phyloP scores from a whole-genome alignment of 2,888 invertebrate genomes.

The Lycophotia porphyrea region DNA sequence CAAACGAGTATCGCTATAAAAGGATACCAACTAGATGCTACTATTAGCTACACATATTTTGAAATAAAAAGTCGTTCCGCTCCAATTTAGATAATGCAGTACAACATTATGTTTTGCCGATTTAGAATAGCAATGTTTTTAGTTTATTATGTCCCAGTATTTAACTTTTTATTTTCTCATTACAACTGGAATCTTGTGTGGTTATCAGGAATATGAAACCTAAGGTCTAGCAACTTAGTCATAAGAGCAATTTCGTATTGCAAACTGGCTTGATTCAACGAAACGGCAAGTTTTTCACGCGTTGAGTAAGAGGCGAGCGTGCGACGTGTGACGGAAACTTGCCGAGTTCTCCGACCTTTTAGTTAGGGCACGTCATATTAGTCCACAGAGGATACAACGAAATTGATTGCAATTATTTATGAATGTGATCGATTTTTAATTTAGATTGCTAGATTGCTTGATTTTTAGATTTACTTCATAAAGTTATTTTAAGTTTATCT shows the following conservation, averaged over 20 bases:
- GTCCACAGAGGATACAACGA: conserved; percentile 39
- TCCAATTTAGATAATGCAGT: conserved; percentile 32
- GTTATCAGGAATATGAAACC: conserved; percentile 28
- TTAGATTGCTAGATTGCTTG: neutral
- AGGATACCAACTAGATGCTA: conserved; percentile 51
- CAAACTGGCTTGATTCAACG: conserved; percentile 68
- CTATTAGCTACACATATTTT: conserved; percentile 34
- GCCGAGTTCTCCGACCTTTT: conserved; percentile 77
- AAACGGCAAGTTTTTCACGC: conserved; percentile 80
- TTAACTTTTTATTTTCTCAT: conserved; percentile 1
- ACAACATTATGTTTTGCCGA: conserved; percentile 9
- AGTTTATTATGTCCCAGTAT: neutral
- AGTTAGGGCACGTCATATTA: conserved; percentile 70
- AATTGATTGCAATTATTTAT: conserved; percentile 31
- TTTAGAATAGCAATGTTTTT: conserved; percentile 16
- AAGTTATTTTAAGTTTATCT: neutral
- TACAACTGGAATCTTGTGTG: conserved; percentile 18
- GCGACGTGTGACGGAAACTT: conserved; percentile 72
- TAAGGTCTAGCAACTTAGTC: conserved; percentile 43
- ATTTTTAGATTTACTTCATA: neutral
- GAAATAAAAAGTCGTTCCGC: conserved; percentile 42
- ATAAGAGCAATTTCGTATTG: conserved; percentile 68
- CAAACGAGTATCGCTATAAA: conserved; percentile 61
- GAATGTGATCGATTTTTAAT: conserved; percentile 11
- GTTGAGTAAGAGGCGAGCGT: conserved; percentile 73